Conservation (phyloP, 1,140 invertebrate genomes). For the Carcinoscorpius rotundicauda region DNA sequence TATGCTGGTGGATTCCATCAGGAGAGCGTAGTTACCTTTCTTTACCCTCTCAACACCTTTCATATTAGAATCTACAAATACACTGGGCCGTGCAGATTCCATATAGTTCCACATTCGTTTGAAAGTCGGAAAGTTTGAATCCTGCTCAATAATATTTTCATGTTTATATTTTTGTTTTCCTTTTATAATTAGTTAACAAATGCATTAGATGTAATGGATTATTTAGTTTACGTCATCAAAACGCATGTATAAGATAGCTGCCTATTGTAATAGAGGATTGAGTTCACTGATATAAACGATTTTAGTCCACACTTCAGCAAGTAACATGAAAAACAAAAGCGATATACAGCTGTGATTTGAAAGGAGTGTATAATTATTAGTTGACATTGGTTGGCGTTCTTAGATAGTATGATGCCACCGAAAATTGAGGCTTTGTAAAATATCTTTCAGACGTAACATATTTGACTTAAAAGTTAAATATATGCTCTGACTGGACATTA, state of each 20-base stretch:
- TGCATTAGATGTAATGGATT: neutral
- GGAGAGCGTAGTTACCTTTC: conserved; percentile 36
- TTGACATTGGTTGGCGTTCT: no score
- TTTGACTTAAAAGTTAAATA: no score
- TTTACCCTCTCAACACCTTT: conserved; percentile 39
- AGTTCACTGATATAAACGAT: no score
- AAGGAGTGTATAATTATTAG: no score
- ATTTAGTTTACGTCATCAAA: neutral
- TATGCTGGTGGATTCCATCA: conserved; percentile 39
- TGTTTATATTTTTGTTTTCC: neutral
- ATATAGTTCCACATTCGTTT: conserved; percentile 42
- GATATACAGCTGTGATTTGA: no score
- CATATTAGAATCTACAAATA: conserved; percentile 35
- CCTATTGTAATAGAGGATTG: no score
- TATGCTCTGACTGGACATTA: no score
- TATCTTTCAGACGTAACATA: no score
- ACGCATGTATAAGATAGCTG: neutral
- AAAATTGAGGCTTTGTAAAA: no score
- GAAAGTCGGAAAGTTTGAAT: conserved; percentile 39
- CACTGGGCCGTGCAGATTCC: conserved; percentile 37
- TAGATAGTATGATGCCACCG: no score
- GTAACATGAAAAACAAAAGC: no score
- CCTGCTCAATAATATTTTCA: conserved; percentile 24
- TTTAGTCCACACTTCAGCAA: no score
- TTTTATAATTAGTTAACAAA: neutral